These are phyloP conservation scores for Galerucella nymphaeae DNA, from an alignment of 2,888 invertebrate species.

Conservation along the genomic window DNA sequence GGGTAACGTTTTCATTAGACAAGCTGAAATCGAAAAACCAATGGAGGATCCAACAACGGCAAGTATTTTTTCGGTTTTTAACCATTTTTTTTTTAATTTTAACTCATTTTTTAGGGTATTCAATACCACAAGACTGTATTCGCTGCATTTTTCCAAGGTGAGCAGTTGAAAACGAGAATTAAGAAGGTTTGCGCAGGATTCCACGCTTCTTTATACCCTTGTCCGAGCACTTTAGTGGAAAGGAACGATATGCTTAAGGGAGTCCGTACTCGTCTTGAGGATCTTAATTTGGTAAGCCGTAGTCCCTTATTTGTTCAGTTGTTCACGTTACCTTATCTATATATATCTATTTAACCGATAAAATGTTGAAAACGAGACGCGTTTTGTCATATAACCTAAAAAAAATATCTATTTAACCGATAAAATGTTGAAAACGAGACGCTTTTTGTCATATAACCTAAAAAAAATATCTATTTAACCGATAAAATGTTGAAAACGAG, in stretches of 20 bases:
- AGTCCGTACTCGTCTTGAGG: conserved; percentile 89
- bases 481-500: no score
- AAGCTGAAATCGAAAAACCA: conserved; percentile 85
- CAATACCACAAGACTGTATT: conserved; percentile 91
- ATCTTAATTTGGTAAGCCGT: conserved; percentile 77
- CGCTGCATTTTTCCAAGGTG: conserved; percentile 91
- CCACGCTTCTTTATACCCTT: conserved; percentile 92
- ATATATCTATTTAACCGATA: no score
- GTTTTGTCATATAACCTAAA: no score
- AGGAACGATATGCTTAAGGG: conserved; percentile 91
- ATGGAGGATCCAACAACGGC: conserved; percentile 88
- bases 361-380: no score
- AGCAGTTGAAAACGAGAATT: conserved; percentile 88
- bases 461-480: no score
- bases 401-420: no score
- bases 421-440: no score
- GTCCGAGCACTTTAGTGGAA: conserved; percentile 87
- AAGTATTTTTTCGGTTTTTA: conserved; percentile 56
- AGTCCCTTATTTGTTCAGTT: no score
- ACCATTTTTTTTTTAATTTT: no score
- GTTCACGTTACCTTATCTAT: no score
- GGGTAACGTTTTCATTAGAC: conserved; percentile 89
- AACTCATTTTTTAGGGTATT: conserved; percentile 74
- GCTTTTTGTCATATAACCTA: no score
- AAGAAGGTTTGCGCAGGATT: conserved; percentile 95